Conservation (phyloP, 2,113 vertebrate species). For the Eulemur macaco region DNA sequence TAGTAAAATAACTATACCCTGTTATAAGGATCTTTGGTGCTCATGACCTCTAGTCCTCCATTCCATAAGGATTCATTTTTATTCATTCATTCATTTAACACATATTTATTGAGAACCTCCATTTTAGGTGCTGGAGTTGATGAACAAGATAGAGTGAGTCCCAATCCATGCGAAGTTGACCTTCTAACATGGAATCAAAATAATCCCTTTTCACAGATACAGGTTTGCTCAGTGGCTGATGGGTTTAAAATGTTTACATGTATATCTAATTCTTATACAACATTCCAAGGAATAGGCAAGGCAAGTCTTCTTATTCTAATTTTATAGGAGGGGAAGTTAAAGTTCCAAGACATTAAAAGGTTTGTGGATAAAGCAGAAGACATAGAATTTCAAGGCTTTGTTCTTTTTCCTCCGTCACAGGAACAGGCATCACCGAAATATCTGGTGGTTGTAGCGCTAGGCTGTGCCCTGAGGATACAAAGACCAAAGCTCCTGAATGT, state of each 20-base stretch:
- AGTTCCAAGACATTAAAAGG: neutral
- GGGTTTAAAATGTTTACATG: neutral
- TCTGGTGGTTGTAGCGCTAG: neutral
- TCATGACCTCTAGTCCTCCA: neutral
- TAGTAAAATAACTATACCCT: neutral
- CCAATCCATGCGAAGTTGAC: neutral
- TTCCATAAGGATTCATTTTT: neutral
- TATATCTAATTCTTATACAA: neutral
- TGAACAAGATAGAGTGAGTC: neutral
- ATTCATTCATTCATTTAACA: neutral
- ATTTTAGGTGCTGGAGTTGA: neutral
- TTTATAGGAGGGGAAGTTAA: neutral
- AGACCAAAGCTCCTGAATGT: neutral
- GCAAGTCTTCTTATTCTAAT: neutral
- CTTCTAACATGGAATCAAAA: neutral
- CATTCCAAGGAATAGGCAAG: neutral
- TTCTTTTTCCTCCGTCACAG: neutral
- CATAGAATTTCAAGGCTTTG: neutral
- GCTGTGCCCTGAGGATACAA: neutral
- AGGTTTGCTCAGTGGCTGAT: neutral
- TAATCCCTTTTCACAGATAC: neutral
- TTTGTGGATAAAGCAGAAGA: neutral
- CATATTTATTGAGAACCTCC: neutral
- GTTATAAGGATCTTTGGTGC: neutral
- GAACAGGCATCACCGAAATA: neutral